Evolutionary conservation across 2,888 invertebrate species (phyloP).

Genomic region (Antheraea assamensis): DNA sequence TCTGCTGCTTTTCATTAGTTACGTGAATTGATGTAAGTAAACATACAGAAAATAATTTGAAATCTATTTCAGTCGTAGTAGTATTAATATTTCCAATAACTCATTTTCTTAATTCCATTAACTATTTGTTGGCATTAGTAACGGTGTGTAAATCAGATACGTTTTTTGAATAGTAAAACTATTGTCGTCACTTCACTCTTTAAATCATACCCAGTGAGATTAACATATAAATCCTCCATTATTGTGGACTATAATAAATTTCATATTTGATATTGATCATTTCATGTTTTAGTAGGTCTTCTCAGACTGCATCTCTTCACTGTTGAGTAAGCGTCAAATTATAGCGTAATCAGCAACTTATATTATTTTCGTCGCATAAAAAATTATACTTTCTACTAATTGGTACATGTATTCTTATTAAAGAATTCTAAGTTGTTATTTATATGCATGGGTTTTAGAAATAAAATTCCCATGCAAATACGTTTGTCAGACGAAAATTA

Average conservation of each 20-base stretch:
- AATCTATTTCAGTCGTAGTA: not conserved
- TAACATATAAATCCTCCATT: not conserved
- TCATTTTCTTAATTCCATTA: not conserved
- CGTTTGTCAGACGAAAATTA: not conserved
- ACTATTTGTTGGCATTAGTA: not conserved
- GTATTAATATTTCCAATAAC: not conserved
- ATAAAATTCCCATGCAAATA: not conserved
- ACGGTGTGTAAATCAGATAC: not conserved
- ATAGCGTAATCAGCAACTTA: not conserved
- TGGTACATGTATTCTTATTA: not conserved
- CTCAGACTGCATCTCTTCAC: not conserved
- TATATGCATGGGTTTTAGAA: not conserved
- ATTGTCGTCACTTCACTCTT: not conserved
- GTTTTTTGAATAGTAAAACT: not conserved
- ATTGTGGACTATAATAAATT: not conserved
- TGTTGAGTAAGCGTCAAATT: not conserved
- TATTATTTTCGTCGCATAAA: not conserved
- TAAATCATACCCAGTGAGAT: not conserved
- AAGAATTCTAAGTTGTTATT: not conserved
- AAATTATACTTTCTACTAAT: not conserved
- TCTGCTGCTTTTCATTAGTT: constrained; percentile 3
- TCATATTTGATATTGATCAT: not conserved
- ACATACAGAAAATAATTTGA: not conserved
- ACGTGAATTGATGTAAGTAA: not conserved
- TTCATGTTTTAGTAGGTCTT: not conserved